These are phyloP conservation scores for Holacanthus passer DNA, from an alignment of 2,113 vertebrate species.

Conservation along the genomic window DNA sequence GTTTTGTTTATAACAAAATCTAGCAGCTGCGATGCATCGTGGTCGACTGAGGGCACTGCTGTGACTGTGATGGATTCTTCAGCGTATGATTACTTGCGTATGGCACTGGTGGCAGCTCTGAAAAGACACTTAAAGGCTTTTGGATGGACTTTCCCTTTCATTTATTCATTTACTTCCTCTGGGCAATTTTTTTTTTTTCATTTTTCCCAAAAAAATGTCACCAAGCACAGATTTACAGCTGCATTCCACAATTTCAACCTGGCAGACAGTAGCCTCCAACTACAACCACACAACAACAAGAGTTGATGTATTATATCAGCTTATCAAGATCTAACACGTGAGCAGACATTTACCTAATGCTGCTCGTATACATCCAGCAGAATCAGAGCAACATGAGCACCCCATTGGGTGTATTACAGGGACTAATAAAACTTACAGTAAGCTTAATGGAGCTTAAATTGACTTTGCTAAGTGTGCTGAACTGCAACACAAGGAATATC, in stretches of 20 bases:
- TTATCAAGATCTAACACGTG: neutral
- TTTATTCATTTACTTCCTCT: neutral
- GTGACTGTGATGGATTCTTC: neutral
- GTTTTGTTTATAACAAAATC: neutral
- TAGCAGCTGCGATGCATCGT: neutral
- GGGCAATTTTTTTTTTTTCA: neutral
- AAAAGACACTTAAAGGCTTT: neutral
- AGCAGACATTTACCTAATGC: neutral
- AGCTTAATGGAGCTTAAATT: too few species aligned
- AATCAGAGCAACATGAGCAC: too few species aligned
- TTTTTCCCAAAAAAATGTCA: neutral
- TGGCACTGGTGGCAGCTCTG: neutral
- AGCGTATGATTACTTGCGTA: neutral
- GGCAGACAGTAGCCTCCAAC: neutral
- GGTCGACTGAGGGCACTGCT: neutral
- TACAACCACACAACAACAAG: neutral
- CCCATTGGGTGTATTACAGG: too few species aligned
- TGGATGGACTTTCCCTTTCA: neutral
- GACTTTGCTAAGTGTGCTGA: too few species aligned
- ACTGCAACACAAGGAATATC: too few species aligned
- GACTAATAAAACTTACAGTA: too few species aligned
- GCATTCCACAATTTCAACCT: neutral
- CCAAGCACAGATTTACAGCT: neutral
- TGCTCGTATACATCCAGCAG: neutral
- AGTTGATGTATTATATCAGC: neutral